Evolutionary conservation across 1,140 invertebrate species (phyloP).

Genomic region (Pseudomyrmex dendroicus): DNA sequence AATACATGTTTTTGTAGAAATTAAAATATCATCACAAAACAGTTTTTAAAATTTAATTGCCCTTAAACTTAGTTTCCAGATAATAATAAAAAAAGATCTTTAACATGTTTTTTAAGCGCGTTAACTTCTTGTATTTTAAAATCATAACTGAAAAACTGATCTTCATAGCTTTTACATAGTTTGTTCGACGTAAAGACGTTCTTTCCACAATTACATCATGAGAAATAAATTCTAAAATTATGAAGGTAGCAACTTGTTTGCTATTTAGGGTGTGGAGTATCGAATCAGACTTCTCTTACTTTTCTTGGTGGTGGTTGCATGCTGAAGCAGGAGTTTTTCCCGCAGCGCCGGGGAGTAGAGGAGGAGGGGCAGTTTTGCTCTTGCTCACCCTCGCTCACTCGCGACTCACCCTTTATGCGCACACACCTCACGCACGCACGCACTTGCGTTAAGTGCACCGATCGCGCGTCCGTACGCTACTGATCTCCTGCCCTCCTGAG

Average conservation of each 20-base stretch:
- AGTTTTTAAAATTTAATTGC: too few species aligned
- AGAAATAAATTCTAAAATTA: conserved; percentile 19
- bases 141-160: too few species aligned
- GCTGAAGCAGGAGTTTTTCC: conserved; percentile 78
- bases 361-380: conserved; percentile 45
- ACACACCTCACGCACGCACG: conserved; percentile 67
- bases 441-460: conserved; percentile 69
- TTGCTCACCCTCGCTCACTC: conserved; percentile 54
- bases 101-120: too few species aligned
- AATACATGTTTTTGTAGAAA: too few species aligned
- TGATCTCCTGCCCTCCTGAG: conserved; percentile 77
- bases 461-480: conserved; percentile 77
- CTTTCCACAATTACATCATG: not conserved
- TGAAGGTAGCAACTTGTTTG: not conserved
- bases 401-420: conserved; percentile 70
- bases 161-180: not conserved
- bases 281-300: conserved; percentile 84
- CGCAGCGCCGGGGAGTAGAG: conserved; percentile 36
- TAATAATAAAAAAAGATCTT: too few species aligned
- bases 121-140: too few species aligned
- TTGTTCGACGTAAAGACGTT: conserved; percentile 10
- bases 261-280: not conserved
- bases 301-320: conserved; percentile 92
- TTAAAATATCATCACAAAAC: too few species aligned
- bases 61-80: too few species aligned